Evolutionary conservation across 2,888 invertebrate species (phyloP), one percentile per base, ranked within the genome.

Genomic region (Boloria selene): DNA sequence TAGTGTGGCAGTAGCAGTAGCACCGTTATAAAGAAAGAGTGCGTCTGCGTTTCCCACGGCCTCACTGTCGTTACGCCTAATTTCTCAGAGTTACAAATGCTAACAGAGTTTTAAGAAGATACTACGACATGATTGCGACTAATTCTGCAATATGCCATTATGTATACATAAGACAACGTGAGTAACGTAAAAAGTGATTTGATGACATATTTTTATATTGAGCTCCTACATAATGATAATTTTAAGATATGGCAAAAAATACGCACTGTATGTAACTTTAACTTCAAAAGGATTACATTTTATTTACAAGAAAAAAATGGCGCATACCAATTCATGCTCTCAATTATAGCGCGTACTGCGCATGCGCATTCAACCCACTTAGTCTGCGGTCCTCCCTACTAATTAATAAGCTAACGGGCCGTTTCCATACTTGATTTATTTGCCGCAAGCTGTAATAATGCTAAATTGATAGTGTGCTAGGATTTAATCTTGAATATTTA

Each of bases 351-450:
- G 75, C 61, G 75, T 74, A 72, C 72, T 73, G 79, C 81, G 83
- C 81, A 77, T 80, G 81, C 84, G 81, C 84, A 81, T 74, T 82
- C 81, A 79, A 82, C 85, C 86, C 81, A 85, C 85, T 76, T 84
- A 73, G 78, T 76, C 83, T 56, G 44, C 59, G 64, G 64, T 64
- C 61, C 69, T 72, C 83, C 82, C 83, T 81, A 81, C 83, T 85
- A 85, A 88, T 88, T 87, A 87, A 83, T 87, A 81, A 81, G 73
- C 81, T 84, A 87, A 87, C 88, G 81, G 84, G 75, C 75, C 70
- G 78, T 81, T 84, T 81, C 81, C 78, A 84, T 81, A 81, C 82
- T 81, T 82, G 80, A 83, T 81, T 82, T 81, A 77, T 80, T 81
- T 78, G 13, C 22, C 77, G 71, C 75, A 78, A 76, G 76, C 79